These are phyloP conservation scores for Phorcus lineatus DNA, from an alignment of 2,888 invertebrate genomes.

Conservation along the genomic window DNA sequence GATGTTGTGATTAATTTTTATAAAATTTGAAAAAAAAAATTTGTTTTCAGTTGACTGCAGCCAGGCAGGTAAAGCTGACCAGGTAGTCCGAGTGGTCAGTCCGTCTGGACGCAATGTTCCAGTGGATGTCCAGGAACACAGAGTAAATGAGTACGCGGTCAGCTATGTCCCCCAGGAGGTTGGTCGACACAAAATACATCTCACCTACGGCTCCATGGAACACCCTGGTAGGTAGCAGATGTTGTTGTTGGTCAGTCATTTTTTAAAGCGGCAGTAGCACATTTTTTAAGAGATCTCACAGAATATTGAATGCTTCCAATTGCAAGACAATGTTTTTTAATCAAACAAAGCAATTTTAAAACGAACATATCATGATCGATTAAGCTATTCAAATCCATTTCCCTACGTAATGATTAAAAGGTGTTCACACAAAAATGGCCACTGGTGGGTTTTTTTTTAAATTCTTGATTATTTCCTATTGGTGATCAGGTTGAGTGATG, in stretches of 20 bases:
- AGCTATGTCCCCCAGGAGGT: conserved; percentile 90
- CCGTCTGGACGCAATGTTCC: conserved; percentile 88
- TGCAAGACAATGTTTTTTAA: too few species aligned
- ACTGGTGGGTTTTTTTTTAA: too few species aligned
- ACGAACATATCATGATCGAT: too few species aligned
- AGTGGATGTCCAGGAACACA: conserved; percentile 81
- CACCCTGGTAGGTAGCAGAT: conserved; percentile 76
- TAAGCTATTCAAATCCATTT: too few species aligned
- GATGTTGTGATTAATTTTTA: neutral
- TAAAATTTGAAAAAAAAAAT: neutral
- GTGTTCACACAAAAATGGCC: too few species aligned
- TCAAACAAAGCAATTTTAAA: too few species aligned
- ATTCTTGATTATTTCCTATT: too few species aligned
- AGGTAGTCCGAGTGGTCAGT: conserved; percentile 90
- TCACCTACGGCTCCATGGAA: conserved; percentile 79
- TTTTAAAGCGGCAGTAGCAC: too few species aligned
- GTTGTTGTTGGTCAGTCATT: neutral
- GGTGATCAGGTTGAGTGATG: too few species aligned
- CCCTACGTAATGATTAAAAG: too few species aligned
- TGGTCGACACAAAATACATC: conserved; percentile 83
- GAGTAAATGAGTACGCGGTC: conserved; percentile 79
- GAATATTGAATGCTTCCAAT: too few species aligned
- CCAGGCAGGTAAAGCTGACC: conserved; percentile 92
- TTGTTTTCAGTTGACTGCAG: conserved; percentile 86
- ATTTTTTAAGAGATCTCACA: too few species aligned